Evolutionary conservation across 2,888 invertebrate genomes (phyloP).

Genomic region (Deilephila elpenor): DNA sequence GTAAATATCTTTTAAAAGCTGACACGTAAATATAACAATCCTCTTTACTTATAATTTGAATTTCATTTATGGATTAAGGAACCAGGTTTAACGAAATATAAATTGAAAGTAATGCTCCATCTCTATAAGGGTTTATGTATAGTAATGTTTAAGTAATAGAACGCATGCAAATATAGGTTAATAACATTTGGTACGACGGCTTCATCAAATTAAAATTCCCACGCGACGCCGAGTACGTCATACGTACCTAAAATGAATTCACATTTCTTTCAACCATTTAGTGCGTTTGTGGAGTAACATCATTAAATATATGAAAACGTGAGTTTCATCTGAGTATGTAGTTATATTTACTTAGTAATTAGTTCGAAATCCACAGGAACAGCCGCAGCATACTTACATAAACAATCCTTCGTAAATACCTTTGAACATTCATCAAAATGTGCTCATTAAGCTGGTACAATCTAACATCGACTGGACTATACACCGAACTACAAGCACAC

Average conservation of each 20-base stretch:
- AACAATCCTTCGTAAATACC: slow-evolving; percentile 36
- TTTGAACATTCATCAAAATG: slow-evolving; percentile 31
- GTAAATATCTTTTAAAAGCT: no score
- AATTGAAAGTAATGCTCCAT: no score
- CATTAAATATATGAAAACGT: slow-evolving; percentile 9
- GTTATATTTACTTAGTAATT: not conserved
- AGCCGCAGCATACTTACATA: slow-evolving; percentile 37
- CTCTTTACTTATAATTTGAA: no score
- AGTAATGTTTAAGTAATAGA: not conserved
- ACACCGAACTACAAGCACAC: slow-evolving; percentile 48
- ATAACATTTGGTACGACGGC: not conserved
- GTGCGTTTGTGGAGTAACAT: not conserved
- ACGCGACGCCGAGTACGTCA: slow-evolving; percentile 33
- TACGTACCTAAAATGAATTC: slow-evolving; percentile 1
- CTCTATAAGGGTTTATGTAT: no score
- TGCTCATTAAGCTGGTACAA: slow-evolving; percentile 37
- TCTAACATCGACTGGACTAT: slow-evolving; percentile 39
- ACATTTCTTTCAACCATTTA: not conserved
- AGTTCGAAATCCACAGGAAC: slow-evolving; percentile 23
- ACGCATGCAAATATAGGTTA: not conserved
- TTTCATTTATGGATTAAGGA: no score
- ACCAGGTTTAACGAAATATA: no score
- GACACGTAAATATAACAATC: no score
- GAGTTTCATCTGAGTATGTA: not conserved
- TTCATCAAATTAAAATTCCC: slow-evolving; percentile 27